These are phyloP conservation scores for Lamprotornis superbus DNA, from an alignment of 2,113 vertebrate genomes.

Conservation along the genomic window DNA sequence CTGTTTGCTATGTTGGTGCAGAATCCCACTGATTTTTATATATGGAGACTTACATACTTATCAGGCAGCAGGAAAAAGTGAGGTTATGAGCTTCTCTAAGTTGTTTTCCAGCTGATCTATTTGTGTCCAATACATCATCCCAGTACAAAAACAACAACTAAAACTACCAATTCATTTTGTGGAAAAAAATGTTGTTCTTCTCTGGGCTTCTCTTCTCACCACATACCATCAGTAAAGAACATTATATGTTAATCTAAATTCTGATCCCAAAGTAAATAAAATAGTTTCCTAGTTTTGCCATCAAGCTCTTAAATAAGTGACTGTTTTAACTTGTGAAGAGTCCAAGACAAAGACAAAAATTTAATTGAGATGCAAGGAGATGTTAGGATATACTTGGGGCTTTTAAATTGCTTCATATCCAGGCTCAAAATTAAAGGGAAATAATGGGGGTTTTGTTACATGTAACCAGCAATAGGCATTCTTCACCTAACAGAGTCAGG, in stretches of 20 bases:
- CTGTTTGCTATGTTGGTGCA: not conserved
- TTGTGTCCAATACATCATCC: not conserved
- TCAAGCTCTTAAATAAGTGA: not conserved
- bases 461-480: not conserved
- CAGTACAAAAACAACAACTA: not conserved
- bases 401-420: not conserved
- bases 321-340: not conserved
- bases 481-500: not conserved
- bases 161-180: not conserved
- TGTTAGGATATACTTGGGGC: not conserved
- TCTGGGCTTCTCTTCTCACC: not conserved
- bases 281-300: not conserved
- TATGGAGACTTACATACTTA: not conserved
- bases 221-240: not conserved
- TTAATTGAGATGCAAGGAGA: not conserved
- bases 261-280: not conserved
- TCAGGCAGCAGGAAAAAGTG: not conserved
- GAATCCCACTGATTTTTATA: not conserved
- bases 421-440: not conserved
- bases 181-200: not conserved
- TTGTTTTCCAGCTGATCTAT: not conserved
- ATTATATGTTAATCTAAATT: not conserved
- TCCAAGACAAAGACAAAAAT: not conserved
- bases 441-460: not conserved
- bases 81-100: not conserved